These are phyloP conservation scores for Luehdorfia chinensis DNA, from an alignment of 1,140 invertebrate species.

Conservation along the genomic window DNA sequence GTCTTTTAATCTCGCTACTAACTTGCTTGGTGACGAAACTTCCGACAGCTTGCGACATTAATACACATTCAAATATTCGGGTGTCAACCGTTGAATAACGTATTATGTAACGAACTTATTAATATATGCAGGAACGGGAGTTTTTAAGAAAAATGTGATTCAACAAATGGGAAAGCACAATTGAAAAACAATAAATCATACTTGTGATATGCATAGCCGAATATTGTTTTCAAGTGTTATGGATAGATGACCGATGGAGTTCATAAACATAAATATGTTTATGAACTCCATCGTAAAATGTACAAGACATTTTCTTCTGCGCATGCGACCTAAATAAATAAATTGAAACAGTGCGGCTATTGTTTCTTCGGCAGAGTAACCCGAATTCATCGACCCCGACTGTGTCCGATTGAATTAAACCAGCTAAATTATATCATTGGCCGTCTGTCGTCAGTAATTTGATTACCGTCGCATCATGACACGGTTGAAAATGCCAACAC, in stretches of 20 bases:
- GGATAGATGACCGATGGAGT: too few species aligned
- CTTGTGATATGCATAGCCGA: too few species aligned
- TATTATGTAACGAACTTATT: slow-evolving; percentile 54
- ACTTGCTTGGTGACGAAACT: slow-evolving; percentile 51
- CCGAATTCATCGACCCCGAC: slow-evolving; percentile 54
- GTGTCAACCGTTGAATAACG: slow-evolving; percentile 65
- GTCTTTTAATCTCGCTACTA: slow-evolving; percentile 36
- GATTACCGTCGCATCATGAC: slow-evolving; percentile 32
- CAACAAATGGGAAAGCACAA: too few species aligned
- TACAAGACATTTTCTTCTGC: too few species aligned
- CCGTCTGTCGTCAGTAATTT: slow-evolving; percentile 54
- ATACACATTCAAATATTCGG: slow-evolving; percentile 46
- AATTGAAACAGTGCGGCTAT: background rate
- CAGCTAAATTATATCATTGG: slow-evolving; percentile 71
- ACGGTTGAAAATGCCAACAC: background rate
- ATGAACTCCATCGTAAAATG: too few species aligned
- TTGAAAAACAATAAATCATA: too few species aligned
- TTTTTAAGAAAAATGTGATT: too few species aligned
- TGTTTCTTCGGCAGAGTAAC: slow-evolving; percentile 43
- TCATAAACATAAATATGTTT: too few species aligned
- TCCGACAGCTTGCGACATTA: slow-evolving; percentile 60
- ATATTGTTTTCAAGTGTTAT: too few species aligned
- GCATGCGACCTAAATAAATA: background rate
- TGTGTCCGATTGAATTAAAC: slow-evolving; percentile 63
- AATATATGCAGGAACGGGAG: slow-evolving; percentile 36